A percentile compares a stretch with the other conserved stretches of the same genome.
Evolutionary conservation across 2,888 invertebrate species (phyloP).

Genomic region (Plagodis pulveraria): DNA sequence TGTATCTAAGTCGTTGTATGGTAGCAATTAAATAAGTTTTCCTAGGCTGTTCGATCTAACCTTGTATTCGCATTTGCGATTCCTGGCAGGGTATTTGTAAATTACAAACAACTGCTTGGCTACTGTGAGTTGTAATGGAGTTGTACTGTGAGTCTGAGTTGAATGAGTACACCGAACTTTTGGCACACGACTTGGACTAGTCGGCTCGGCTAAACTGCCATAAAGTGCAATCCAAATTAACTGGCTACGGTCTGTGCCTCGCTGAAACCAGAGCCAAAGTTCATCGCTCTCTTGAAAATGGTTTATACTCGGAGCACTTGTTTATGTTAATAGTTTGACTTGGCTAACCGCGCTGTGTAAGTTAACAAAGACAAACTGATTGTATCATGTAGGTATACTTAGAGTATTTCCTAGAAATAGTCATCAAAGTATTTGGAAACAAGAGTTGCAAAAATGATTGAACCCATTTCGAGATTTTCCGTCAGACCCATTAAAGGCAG

Average conservation of each 20-base stretch:
- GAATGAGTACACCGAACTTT: slow-evolving; percentile 48
- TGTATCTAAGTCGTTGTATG: slow-evolving; percentile 37
- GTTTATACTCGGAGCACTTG: slow-evolving; percentile 23
- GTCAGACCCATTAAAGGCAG: background rate
- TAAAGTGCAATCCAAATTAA: slow-evolving; percentile 69
- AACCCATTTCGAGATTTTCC: background rate
- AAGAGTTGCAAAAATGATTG: background rate
- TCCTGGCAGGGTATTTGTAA: slow-evolving; percentile 14
- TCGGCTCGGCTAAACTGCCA: slow-evolving; percentile 58
- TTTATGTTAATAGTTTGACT: too few relatives aligned
- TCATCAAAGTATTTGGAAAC: too few relatives aligned
- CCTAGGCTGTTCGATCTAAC: slow-evolving; percentile 4
- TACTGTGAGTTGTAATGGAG: slow-evolving; percentile 21
- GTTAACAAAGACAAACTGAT: background rate
- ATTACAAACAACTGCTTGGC: slow-evolving; percentile 20
- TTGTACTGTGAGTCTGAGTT: slow-evolving; percentile 12
- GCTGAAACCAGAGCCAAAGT: slow-evolving; percentile 52
- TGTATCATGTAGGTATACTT: too few relatives aligned
- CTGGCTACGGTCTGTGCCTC: slow-evolving; percentile 49
- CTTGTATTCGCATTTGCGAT: slow-evolving; percentile 2
- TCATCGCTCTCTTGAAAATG: slow-evolving; percentile 52
- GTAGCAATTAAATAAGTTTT: slow-evolving; percentile 33
- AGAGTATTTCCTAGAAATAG: too few relatives aligned
- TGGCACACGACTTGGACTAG: slow-evolving; percentile 62
- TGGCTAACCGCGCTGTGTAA: too few relatives aligned